These are phyloP conservation scores for Doris montereyensis DNA, from an alignment of 2,888 invertebrate species.

Conservation along the genomic window DNA sequence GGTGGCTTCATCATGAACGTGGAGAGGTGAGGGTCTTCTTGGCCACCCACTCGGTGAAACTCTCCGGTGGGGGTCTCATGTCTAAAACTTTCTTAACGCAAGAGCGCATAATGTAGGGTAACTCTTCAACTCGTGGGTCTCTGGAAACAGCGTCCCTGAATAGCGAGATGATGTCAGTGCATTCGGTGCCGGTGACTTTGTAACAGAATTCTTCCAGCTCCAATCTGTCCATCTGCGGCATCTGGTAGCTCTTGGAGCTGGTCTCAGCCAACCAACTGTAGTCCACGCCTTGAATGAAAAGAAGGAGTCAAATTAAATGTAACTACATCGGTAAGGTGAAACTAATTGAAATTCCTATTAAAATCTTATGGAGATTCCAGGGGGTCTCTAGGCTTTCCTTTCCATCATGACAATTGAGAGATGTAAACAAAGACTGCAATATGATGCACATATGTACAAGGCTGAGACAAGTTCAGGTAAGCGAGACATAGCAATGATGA, in stretches of 20 bases:
- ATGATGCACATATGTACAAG: too few relatives aligned
- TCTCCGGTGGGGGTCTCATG: conserved; percentile 63
- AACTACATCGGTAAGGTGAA: too few relatives aligned
- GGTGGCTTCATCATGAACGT: conserved; percentile 54
- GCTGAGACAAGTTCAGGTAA: too few relatives aligned
- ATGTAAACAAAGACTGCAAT: too few relatives aligned
- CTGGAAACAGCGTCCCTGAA: conserved; percentile 63
- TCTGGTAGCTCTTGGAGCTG: conserved; percentile 58
- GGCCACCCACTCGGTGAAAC: conserved; percentile 63
- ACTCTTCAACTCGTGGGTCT: conserved; percentile 56
- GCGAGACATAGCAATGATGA: too few relatives aligned
- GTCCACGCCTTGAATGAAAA: conserved; percentile 58
- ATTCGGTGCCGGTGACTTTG: conserved; percentile 62
- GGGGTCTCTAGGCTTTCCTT: too few relatives aligned
- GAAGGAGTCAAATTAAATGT: too few relatives aligned
- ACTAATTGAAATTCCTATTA: too few relatives aligned
- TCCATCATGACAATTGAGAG: too few relatives aligned
- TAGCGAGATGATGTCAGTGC: conserved; percentile 60
- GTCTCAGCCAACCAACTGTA: conserved; percentile 68
- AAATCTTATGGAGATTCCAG: too few relatives aligned
- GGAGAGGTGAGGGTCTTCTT: conserved; percentile 61
- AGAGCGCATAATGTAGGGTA: conserved; percentile 62
- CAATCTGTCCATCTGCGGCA: conserved; percentile 67
- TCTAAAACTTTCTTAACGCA: conserved; percentile 62
- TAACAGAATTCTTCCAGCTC: conserved; percentile 68